Conservation (phyloP, 2,888 invertebrate species). For the Cactoblastis cactorum region DNA sequence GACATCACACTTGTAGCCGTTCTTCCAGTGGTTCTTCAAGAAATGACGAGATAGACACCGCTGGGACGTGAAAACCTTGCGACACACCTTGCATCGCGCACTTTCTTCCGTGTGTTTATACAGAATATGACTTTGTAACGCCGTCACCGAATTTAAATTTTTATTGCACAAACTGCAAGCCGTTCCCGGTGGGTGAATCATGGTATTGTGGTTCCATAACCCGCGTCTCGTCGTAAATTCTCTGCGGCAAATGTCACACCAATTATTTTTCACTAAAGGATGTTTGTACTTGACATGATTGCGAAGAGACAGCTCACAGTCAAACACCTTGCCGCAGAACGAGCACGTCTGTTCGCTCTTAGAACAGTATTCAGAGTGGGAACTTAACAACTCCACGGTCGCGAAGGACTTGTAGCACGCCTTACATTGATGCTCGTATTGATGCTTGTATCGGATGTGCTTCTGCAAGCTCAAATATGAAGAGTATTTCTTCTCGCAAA, state of each 20-base stretch:
- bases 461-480: slow-evolving; percentile 52
- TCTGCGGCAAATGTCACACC: slow-evolving; percentile 47
- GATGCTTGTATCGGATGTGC: slow-evolving; percentile 56
- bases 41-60: slow-evolving; percentile 36
- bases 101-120: slow-evolving; percentile 41
- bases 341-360: slow-evolving; percentile 39
- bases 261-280: slow-evolving; percentile 34
- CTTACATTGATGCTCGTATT: slow-evolving; percentile 42
- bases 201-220: slow-evolving; percentile 44
- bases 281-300: slow-evolving; percentile 58
- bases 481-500: slow-evolving; percentile 53
- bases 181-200: slow-evolving; percentile 40
- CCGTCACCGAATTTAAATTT: slow-evolving; percentile 37
- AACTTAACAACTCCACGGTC: slow-evolving; percentile 28
- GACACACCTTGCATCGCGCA: slow-evolving; percentile 38
- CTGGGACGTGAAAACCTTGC: slow-evolving; percentile 39
- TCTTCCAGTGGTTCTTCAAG: slow-evolving; percentile 31
- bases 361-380: slow-evolving; percentile 39
- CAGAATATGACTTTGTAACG: slow-evolving; percentile 46
- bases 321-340: slow-evolving; percentile 44
- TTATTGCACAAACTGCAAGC: slow-evolving; percentile 39
- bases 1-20: slow-evolving; percentile 13
- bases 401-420: slow-evolving; percentile 50
- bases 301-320: slow-evolving; percentile 41
- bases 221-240: slow-evolving; percentile 40